Evolutionary conservation across 2,113 vertebrate species (phyloP).

Genomic region (Myotis davidii): DNA sequence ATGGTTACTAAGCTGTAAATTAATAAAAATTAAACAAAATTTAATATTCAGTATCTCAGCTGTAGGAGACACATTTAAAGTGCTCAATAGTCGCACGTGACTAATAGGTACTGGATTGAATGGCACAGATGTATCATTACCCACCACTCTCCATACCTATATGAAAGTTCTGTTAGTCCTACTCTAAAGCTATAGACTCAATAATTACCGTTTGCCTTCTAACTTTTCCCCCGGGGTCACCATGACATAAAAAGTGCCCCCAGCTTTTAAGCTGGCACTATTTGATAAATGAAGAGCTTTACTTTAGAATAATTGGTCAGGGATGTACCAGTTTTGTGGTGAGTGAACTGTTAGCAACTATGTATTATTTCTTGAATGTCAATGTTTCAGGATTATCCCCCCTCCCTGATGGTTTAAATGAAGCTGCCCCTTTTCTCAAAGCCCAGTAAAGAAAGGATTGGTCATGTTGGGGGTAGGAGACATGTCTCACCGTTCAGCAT

Average conservation of each 20-base stretch:
- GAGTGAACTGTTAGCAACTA: background rate
- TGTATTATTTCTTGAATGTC: background rate
- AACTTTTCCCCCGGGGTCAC: background rate
- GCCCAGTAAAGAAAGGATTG: background rate
- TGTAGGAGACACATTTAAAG: background rate
- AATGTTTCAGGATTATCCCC: background rate
- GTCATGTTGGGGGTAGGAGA: background rate
- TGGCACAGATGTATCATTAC: background rate
- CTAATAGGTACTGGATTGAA: background rate
- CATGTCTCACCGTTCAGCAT: background rate
- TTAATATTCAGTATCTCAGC: background rate
- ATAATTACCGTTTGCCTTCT: background rate
- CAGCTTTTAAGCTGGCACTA: background rate
- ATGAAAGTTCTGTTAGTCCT: background rate
- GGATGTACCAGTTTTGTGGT: background rate
- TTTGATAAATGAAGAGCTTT: background rate
- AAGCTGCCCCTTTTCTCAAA: background rate
- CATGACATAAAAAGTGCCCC: background rate
- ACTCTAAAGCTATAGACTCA: background rate
- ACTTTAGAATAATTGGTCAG: background rate
- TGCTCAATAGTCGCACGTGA: background rate
- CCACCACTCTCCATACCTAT: background rate
- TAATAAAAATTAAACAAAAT: conserved; percentile 1
- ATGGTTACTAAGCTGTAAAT: background rate
- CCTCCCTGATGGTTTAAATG: background rate